Evolutionary conservation across 2,797 vertebrate genomes (phyloP).

Genomic region (Anomalospiza imberbis): DNA sequence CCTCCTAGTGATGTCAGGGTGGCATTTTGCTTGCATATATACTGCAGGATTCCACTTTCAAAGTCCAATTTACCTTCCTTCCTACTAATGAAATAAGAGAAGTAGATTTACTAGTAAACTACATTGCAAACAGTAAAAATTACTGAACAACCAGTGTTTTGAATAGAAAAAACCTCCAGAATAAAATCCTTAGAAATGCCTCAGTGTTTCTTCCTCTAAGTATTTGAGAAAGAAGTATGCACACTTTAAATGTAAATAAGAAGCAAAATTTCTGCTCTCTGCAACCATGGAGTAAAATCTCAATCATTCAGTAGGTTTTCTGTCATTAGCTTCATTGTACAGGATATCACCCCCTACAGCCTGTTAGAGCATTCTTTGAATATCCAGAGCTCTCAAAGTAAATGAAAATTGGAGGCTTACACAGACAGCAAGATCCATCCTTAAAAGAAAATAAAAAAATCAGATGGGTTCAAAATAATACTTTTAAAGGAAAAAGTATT

Average conservation of each 20-base stretch:
- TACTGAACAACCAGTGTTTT: background rate
- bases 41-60: background rate
- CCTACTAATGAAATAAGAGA: slow-evolving; percentile 40
- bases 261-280: slow-evolving; percentile 14
- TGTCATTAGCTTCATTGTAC: background rate
- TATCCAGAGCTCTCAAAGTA: slow-evolving; percentile 10
- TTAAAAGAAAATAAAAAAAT: background rate
- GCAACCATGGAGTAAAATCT: background rate
- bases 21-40: slow-evolving; percentile 8
- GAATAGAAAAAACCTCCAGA: background rate
- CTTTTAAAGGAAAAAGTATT: slow-evolving; percentile 19
- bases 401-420: background rate
- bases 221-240: slow-evolving; percentile 30
- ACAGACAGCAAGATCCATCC: background rate
- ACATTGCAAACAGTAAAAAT: slow-evolving; percentile 45
- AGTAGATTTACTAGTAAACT: slow-evolving; percentile 39
- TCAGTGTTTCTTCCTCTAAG: background rate
- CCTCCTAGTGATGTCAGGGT: background rate
- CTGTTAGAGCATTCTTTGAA: slow-evolving; percentile 1
- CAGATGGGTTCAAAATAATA: background rate
- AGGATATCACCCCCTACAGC: background rate
- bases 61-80: background rate
- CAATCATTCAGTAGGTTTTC: background rate
- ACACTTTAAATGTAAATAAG: slow-evolving; percentile 2
- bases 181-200: background rate